A percentile compares a stretch with the other conserved stretches of the same genome.
Evolutionary conservation across 2,888 invertebrate genomes (phyloP).

Genomic region (Ditula angustiorana): DNA sequence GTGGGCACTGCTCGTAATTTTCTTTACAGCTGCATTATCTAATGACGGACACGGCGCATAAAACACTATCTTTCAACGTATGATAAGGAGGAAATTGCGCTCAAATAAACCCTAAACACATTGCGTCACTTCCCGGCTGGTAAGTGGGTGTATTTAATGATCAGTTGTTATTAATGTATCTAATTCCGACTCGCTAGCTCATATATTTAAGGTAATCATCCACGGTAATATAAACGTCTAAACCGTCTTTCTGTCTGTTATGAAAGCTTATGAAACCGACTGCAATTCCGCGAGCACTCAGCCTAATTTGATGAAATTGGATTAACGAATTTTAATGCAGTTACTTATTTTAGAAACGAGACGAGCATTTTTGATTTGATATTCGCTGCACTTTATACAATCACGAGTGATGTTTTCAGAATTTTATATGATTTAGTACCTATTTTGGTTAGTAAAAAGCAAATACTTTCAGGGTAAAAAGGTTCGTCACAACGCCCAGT

Average conservation of each 20-base stretch:
- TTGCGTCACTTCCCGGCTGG: conserved; percentile 31
- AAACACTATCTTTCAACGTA: conserved; percentile 38
- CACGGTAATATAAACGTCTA: conserved; percentile 19
- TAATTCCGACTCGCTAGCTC: background rate
- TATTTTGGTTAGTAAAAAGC: no score
- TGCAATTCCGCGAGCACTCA: conserved; percentile 27
- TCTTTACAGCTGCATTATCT: conserved; percentile 37
- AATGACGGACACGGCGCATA: conserved; percentile 36
- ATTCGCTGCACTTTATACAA: background rate
- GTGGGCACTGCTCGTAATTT: conserved; percentile 30
- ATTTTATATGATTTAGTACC: background rate
- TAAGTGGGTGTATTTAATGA: conserved; percentile 22
- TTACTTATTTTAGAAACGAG: background rate
- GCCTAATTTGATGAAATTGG: conserved; percentile 30
- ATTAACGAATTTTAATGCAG: conserved; percentile 2
- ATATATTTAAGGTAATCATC: conserved; percentile 27
- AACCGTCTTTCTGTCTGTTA: conserved; percentile 19
- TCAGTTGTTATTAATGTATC: conserved; percentile 23
- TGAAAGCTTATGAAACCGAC: conserved; percentile 20
- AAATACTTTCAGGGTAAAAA: no score
- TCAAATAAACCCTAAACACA: conserved; percentile 30
- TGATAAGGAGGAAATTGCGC: conserved; percentile 37
- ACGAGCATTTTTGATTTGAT: background rate
- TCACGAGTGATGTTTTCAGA: background rate
- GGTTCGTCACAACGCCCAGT: no score